Evolutionary conservation across 2,888 invertebrate species (phyloP), one percentile per base, ranked within the genome.

Genomic region (Punctoribates punctum): DNA sequence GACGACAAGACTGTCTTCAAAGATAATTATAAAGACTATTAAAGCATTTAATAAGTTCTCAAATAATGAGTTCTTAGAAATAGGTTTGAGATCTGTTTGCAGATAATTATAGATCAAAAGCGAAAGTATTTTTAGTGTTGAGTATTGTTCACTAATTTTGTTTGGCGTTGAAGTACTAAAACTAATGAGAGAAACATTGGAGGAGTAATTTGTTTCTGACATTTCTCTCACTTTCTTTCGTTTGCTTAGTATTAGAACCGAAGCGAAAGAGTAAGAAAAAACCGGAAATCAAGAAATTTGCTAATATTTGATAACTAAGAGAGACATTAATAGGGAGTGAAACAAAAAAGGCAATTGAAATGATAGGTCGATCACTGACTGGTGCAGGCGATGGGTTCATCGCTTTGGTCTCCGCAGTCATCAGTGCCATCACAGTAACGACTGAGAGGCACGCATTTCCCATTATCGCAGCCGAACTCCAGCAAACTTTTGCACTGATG

Each of bases 341-440:
- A n/a, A 65, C 27, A 11, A 11, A 65, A 34, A 57, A 25, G 34
- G 38, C 29, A 65, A 62, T 65, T 23, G 70, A 23, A 70, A 70
- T 70, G 46, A 46, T 70, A 70, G 65, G 65, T 15, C n/a, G 25
- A 25, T 23, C 17, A 89, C 91, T 91, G 85, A 92, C 92, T 90
- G 81, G 91, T 87, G 84, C 92, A 92, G 81, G 88, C 88, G 80
- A 88, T 87, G 3, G 89, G 88, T 83, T 92, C 92, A 83, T 92
- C 92, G 80, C 89, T 90, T 81, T 88, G 88, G 83, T 92, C 92
- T 38, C 88, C 88, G 81, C 92, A 92, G 83, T 92, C 91, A 81
- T 89, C 88, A 78, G 89, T 86, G 25, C 90, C 90, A 82, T 92
- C 90, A 84, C 92, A 92, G 83, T 88, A 90, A 84, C 89, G 89